Base-by-base conservation (phyloP, 2,797 vertebrate species). In the Eospalax fontanierii region DNA sequence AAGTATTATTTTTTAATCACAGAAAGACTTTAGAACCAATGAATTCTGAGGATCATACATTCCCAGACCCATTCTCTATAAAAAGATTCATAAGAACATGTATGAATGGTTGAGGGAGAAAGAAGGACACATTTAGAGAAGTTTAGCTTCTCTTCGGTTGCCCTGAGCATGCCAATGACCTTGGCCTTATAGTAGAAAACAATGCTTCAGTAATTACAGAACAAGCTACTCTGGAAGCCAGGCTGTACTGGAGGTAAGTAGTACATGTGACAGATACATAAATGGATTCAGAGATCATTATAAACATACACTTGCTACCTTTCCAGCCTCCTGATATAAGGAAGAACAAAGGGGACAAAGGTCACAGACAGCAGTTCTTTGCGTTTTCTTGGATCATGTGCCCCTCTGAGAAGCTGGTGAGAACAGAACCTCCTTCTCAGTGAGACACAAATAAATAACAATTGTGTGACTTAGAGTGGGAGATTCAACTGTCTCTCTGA, bases 21-120 rank as follows among this genome's bases (percentile, higher is more conserved):
- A 81, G 50, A 84, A 73, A 87, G n/a, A 63, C n/a, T 46, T 94
- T 81, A 87, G 40, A 81, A 79, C 50, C 74, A 90, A 94, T 8
- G 50, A 50, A n/a, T 66, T 46, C 16, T 30, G 24, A 35, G 46
- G 73, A 78, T 74, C 33, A 38, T 35, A 57, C 24, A n/a, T 46
- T 59, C 46, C 14, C 21, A 28, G 81, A 70, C 33, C 61, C 5
- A 30, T 65, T 70, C 79, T 81, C 54, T 59, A 73, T 16, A 38
- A 15, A 14, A n/a, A 19, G 26, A 92, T 86, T 43, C 30, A 81
- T 79, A 66, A 76, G 63, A 73, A 70, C 38, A 6, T 30, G 8
- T 15, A 14, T 63, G 22, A 2, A 4, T 19, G n/a, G 26, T 88
- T 30, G 21, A 15, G 21, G 8, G 26, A 5, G 33, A 2, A 24